Evolutionary conservation across 1,140 invertebrate species (phyloP).

Genomic region (Lepidurus arcticus): DNA sequence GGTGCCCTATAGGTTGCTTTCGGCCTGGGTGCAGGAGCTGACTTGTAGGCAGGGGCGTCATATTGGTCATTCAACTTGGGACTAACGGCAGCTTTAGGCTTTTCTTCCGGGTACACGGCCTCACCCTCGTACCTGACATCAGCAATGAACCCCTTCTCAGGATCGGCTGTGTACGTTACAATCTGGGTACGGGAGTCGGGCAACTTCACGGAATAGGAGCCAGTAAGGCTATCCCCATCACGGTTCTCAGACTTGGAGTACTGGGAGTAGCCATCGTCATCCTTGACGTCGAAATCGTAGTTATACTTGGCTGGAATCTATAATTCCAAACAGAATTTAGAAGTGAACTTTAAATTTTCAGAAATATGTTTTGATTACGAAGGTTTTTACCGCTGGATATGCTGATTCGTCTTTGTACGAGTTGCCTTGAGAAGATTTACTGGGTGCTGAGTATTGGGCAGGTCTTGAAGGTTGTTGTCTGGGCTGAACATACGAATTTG

Average conservation of each 20-base stretch:
- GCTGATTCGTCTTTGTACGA: not conserved
- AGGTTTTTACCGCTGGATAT: not conserved
- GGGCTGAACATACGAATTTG: not conserved
- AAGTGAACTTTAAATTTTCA: not conserved
- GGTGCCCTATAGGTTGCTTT: not conserved
- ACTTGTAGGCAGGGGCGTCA: conserved; percentile 10
- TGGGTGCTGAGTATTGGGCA: not conserved
- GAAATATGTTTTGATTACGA: not conserved
- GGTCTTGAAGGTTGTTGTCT: not conserved
- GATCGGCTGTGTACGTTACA: conserved; percentile 37
- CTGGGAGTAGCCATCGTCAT: not conserved
- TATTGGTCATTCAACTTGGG: not conserved
- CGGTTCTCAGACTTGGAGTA: conserved; percentile 24
- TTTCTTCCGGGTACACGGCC: conserved; percentile 23
- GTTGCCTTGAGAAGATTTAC: not conserved
- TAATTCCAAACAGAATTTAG: not conserved
- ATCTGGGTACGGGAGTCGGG: conserved; percentile 37
- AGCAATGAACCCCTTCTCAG: conserved; percentile 36
- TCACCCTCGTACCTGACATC: conserved; percentile 38
- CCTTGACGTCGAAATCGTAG: conserved; percentile 24
- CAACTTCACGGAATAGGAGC: conserved; percentile 36
- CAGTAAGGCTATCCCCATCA: conserved; percentile 35
- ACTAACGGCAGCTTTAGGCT: conserved; percentile 5
- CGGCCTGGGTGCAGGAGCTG: not conserved
- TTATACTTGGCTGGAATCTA: conserved; percentile 23